Percentiles rank a stretch among this genome's conserved stretches.
These are phyloP conservation scores for Madoqua kirkii DNA, from an alignment of 2,113 vertebrate genomes.

Conservation along the genomic window DNA sequence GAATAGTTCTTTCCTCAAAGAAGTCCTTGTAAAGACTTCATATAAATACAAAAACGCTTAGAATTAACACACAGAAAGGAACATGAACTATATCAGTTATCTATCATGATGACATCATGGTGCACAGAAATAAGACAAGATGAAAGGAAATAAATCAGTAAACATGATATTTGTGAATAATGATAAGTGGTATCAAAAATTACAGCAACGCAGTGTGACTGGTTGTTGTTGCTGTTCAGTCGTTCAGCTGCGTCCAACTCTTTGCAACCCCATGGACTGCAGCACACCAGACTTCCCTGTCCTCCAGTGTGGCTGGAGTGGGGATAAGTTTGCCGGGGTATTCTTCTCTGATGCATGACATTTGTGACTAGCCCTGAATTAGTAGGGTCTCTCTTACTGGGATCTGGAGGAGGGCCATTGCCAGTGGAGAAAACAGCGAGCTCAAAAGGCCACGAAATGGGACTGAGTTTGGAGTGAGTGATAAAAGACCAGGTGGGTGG, in stretches of 20 bases:
- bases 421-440: not conserved
- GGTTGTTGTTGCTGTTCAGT: no score
- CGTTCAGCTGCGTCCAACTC: not conserved
- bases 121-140: not conserved
- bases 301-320: not conserved
- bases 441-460: not conserved
- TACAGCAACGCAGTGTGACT: not conserved
- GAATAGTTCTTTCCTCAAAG: not conserved
- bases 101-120: not conserved
- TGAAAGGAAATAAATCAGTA: not conserved
- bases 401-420: not conserved
- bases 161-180: not conserved
- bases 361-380: not conserved
- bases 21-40: not conserved
- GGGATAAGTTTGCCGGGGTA: not conserved
- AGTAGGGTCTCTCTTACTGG: not conserved
- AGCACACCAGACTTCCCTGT: not conserved
- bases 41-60: not conserved
- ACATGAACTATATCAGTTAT: not conserved
- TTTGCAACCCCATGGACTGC: not conserved
- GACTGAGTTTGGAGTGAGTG: not conserved
- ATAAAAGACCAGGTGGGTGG: not conserved
- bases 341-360: not conserved
- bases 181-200: not conserved
- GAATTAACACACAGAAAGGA: not conserved